Conservation (phyloP, 1,140 invertebrate genomes). For the Heterodera carotae region DNA sequence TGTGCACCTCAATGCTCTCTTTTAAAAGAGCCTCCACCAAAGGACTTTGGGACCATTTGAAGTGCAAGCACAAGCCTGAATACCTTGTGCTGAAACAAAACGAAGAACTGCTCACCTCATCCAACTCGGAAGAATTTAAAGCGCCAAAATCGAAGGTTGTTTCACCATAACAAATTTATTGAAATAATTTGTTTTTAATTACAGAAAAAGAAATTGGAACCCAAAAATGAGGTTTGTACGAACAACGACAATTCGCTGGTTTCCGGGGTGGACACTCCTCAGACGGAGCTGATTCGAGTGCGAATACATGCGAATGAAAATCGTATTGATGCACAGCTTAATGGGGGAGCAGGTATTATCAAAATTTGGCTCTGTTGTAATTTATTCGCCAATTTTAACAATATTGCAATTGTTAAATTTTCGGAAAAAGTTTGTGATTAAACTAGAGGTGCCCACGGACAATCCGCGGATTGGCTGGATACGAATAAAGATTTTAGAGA, state of each 20-base stretch:
- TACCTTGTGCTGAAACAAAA: neutral
- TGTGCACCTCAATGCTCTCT: neutral
- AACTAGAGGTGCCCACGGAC: no score
- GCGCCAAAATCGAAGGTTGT: neutral
- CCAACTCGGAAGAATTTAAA: neutral
- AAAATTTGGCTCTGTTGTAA: no score
- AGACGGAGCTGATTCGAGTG: neutral
- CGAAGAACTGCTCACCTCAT: neutral
- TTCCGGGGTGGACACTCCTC: neutral
- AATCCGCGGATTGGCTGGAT: no score
- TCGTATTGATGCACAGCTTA: neutral
- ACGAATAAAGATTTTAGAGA: no score
- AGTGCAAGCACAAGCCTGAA: neutral
- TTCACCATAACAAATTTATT: neutral
- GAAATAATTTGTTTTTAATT: neutral
- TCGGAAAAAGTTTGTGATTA: no score
- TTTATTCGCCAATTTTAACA: no score
- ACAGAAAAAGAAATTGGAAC: neutral
- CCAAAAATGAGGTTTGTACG: neutral
- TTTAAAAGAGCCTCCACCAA: neutral
- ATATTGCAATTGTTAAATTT: no score
- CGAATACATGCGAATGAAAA: neutral
- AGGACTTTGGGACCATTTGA: constrained; percentile 4
- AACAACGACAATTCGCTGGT: neutral
- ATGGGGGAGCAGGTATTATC: neutral